Evolutionary conservation across 2,888 invertebrate genomes (phyloP).

Genomic region (Mycalesis mineus): DNA sequence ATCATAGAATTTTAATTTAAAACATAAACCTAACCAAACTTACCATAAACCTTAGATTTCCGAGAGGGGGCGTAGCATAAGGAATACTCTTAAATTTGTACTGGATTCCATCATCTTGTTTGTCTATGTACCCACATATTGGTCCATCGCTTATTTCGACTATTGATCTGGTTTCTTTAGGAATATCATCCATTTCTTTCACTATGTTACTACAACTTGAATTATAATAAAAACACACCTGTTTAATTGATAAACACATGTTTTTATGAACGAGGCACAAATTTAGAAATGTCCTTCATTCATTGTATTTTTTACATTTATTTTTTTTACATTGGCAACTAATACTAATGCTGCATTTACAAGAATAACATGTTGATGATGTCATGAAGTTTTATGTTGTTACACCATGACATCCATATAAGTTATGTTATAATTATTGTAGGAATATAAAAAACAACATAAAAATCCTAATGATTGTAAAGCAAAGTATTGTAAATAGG

Average conservation of each 20-base stretch:
- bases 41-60: constrained; percentile 58
- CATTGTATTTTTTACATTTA: too few species aligned
- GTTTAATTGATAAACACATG: too few species aligned
- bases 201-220: neutral
- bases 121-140: constrained; percentile 51
- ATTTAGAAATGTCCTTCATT: too few species aligned
- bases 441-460: neutral
- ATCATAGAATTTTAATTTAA: too few species aligned
- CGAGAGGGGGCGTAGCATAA: constrained; percentile 62
- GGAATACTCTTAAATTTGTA: constrained; percentile 63
- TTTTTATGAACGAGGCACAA: too few species aligned
- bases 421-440: too few species aligned
- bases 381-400: too few species aligned
- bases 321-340: too few species aligned
- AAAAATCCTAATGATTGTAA: neutral
- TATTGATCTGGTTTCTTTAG: constrained; percentile 28
- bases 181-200: constrained; percentile 20
- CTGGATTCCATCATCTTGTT: constrained; percentile 41
- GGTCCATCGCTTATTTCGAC: constrained; percentile 52
- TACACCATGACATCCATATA: too few species aligned
- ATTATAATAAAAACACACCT: neutral
- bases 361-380: too few species aligned
- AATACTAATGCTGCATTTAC: too few species aligned
- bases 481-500: neutral
- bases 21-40: constrained; percentile 33